phyloP scores from a whole-genome alignment of 2,113 vertebrate species.

The Thymallus thymallus region DNA sequence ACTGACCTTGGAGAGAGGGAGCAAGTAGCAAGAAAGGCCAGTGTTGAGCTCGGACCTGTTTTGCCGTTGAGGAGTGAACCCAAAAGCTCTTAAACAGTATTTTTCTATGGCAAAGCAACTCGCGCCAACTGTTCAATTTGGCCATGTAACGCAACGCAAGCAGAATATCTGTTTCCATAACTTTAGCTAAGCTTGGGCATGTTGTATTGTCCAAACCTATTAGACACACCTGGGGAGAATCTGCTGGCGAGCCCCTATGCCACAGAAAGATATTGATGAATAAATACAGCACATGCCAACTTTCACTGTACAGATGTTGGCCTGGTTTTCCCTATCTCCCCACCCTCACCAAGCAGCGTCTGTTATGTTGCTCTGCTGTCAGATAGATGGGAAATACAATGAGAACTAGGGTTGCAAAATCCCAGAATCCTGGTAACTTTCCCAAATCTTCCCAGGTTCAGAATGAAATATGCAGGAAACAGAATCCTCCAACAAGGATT shows the following conservation, averaged over 20 bases:
- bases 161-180: constrained; percentile 25
- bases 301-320: constrained; percentile 57
- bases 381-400: constrained; percentile 20
- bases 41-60: constrained; percentile 38
- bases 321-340: constrained; percentile 61
- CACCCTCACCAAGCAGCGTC: constrained; percentile 42
- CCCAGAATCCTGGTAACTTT: constrained; percentile 17
- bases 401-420: constrained; percentile 51
- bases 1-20: constrained; percentile 57
- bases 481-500: too few species aligned
- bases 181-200: constrained; percentile 5
- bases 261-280: constrained; percentile 40
- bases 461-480: constrained; percentile 23
- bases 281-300: constrained; percentile 32
- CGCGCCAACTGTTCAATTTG: constrained; percentile 26
- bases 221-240: constrained; percentile 39
- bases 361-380: constrained; percentile 49
- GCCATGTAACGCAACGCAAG: constrained; percentile 25
- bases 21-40: constrained; percentile 27
- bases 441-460: constrained; percentile 45
- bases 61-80: constrained; percentile 33
- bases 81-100: background rate
- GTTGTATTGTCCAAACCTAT: constrained; percentile 29
- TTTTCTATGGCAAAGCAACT: background rate
- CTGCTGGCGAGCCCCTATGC: constrained; percentile 25